phyloP scores from a whole-genome alignment of 2,888 invertebrate species.

The Hermaeophaga mercurialis region DNA sequence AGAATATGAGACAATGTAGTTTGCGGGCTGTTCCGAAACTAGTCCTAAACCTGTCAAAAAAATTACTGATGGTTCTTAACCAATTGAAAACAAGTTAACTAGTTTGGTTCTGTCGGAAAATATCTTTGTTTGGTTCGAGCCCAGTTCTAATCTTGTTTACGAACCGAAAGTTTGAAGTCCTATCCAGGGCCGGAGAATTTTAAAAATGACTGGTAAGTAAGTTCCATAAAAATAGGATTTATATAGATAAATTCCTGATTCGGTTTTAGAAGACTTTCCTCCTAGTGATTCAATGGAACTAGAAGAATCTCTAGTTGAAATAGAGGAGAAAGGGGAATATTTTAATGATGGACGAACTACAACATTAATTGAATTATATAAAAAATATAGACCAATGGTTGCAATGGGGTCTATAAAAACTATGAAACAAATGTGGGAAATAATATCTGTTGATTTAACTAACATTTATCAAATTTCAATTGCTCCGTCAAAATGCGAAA shows the following conservation, averaged over 20 bases:
- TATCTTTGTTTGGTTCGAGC: too few species aligned
- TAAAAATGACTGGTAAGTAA: too few species aligned
- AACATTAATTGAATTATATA: conserved; percentile 18
- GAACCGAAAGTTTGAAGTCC: too few species aligned
- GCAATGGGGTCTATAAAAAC: conserved; percentile 16
- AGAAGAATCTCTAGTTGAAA: neutral
- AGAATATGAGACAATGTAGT: too few species aligned
- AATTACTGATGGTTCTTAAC: neutral
- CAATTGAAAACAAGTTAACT: neutral
- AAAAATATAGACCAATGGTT: conserved; percentile 18
- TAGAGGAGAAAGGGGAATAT: neutral
- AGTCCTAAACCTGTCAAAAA: neutral
- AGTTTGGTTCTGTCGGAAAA: neutral
- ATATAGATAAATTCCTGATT: neutral
- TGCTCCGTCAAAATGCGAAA: conserved; percentile 22
- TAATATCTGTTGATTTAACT: conserved; percentile 7
- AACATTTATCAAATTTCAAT: conserved; percentile 2
- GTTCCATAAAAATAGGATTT: too few species aligned
- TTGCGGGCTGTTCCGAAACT: neutral
- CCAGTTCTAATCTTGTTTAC: too few species aligned
- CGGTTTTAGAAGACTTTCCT: neutral
- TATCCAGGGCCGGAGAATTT: too few species aligned
- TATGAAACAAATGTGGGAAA: conserved; percentile 24
- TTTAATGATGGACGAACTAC: conserved; percentile 18
- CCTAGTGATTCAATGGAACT: neutral